These are phyloP conservation scores for Raja brachyura DNA, from an alignment of 2,113 vertebrate species.

Conservation along the genomic window DNA sequence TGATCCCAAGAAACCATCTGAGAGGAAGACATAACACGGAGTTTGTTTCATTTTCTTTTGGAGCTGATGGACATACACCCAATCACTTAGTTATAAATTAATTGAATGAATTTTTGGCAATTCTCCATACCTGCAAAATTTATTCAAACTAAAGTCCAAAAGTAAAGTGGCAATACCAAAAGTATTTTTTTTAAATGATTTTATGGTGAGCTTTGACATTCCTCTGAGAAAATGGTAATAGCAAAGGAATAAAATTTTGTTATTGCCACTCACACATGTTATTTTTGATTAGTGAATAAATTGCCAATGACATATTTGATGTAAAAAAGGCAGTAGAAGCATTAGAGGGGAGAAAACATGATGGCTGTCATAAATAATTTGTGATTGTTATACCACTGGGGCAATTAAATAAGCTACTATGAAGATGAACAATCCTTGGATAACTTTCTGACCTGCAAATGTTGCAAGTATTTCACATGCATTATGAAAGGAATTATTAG, in stretches of 20 bases:
- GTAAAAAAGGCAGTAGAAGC: not conserved
- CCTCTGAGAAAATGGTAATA: not conserved
- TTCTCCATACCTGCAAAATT: not conserved
- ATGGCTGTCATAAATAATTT: constrained; percentile 1
- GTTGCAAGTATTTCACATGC: not conserved
- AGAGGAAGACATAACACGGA: too few species aligned
- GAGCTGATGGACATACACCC: not conserved
- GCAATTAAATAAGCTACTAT: constrained; percentile 4
- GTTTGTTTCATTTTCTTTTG: too few species aligned
- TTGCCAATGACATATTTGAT: not conserved
- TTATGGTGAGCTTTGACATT: not conserved
- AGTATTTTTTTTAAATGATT: not conserved
- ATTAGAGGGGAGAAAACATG: constrained; percentile 6
- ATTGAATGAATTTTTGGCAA: not conserved
- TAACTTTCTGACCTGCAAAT: constrained; percentile 10
- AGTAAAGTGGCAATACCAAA: not conserved
- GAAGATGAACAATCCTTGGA: not conserved
- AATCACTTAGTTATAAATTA: not conserved
- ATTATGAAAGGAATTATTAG: constrained; percentile 7
- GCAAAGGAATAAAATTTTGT: not conserved
- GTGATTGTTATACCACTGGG: not conserved
- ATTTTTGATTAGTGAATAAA: constrained; percentile 21
- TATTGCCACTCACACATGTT: not conserved
- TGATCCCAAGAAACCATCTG: too few species aligned
- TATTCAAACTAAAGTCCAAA: not conserved